phyloP scores from a whole-genome alignment of 1,140 invertebrate genomes.

The Lycorma delicatula region DNA sequence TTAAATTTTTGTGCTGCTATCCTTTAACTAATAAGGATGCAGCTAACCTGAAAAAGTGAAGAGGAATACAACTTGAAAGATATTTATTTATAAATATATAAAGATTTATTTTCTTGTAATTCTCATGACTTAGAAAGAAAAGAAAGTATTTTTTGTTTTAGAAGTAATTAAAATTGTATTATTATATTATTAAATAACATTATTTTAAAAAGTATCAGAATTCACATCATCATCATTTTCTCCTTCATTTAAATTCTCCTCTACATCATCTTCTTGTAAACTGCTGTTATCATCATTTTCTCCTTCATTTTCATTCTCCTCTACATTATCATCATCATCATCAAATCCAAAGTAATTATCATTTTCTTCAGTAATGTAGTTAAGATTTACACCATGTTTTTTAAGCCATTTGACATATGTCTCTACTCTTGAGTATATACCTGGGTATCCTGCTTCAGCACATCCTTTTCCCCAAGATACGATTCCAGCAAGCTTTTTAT shows the following conservation, averaged over 20 bases:
- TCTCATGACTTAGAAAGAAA: too few species aligned
- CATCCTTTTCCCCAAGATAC: conserved; percentile 47
- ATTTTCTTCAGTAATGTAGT: too few species aligned
- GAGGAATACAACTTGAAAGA: too few species aligned
- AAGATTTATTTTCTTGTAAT: too few species aligned
- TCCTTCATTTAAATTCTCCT: not conserved
- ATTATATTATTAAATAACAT: not conserved
- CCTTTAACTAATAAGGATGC: too few species aligned
- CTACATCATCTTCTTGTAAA: not conserved
- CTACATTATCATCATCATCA: not conserved
- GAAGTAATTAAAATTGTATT: too few species aligned
- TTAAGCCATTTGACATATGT: conserved; percentile 5
- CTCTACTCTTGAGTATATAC: conserved; percentile 49
- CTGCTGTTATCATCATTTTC: too few species aligned
- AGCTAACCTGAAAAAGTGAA: too few species aligned
- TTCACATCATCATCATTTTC: not conserved
- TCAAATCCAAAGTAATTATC: too few species aligned
- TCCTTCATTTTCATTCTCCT: not conserved
- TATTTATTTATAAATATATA: too few species aligned
- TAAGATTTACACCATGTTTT: not conserved
- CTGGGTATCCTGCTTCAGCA: conserved; percentile 43
- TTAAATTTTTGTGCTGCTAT: too few species aligned
- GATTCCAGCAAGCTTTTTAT: conserved; percentile 36
- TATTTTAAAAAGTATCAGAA: not conserved
- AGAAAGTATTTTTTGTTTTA: too few species aligned